These are phyloP conservation scores for Podiceps cristatus DNA, from an alignment of 2,113 vertebrate species.

Conservation along the genomic window DNA sequence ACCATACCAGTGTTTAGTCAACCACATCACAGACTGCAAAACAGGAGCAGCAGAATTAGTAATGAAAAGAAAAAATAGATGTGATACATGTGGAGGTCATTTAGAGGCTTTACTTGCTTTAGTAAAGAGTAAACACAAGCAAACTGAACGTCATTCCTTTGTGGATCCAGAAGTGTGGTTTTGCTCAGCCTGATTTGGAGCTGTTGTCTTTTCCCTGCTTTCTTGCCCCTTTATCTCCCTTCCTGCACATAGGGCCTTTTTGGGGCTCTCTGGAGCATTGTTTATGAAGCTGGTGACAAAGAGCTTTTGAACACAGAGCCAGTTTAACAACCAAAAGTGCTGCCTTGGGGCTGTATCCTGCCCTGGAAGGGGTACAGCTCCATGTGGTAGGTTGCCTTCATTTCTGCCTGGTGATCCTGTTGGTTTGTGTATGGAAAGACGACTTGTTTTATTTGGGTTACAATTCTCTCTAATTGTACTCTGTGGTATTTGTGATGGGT, in stretches of 20 bases:
- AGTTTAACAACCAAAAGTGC: background rate
- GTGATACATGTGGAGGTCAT: background rate
- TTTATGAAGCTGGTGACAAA: background rate
- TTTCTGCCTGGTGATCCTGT: background rate
- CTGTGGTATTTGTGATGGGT: background rate
- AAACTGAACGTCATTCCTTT: background rate
- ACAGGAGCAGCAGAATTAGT: background rate
- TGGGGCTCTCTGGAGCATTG: background rate
- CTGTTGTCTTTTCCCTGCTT: background rate
- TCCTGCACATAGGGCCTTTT: background rate
- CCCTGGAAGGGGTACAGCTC: background rate
- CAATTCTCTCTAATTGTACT: background rate
- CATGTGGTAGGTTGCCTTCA: background rate
- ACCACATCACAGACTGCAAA: background rate
- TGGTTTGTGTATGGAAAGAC: background rate
- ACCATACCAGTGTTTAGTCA: background rate
- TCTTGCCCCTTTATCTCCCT: background rate
- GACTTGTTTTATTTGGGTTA: constrained; percentile 3
- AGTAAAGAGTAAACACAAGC: background rate
- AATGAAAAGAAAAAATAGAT: background rate
- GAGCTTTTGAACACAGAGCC: background rate
- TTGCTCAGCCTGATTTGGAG: background rate
- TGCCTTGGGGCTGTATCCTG: background rate
- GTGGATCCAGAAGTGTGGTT: background rate
- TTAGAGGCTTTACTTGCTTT: background rate